A percentile compares a stretch with the other conserved stretches of the same genome.
phyloP scores from a whole-genome alignment of 2,797 vertebrate genomes.

The Halcyon leucocephala region DNA sequence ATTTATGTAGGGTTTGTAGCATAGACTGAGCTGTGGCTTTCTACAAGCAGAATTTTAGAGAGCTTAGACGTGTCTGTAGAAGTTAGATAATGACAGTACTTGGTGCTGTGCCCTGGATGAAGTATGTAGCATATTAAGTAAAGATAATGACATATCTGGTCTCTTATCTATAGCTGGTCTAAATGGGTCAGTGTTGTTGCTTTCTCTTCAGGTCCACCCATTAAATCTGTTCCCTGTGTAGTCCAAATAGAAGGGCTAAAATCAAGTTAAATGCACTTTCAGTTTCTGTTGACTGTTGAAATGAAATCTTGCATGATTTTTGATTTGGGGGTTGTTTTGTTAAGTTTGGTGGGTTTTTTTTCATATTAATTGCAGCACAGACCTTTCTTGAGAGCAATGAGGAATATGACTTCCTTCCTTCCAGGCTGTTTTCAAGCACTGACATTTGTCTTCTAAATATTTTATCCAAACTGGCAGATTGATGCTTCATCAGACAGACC shows the following conservation, averaged over 20 bases:
- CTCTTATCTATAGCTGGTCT: neutral
- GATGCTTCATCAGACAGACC: neutral
- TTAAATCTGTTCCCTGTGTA: neutral
- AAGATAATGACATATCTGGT: neutral
- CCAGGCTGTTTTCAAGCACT: neutral
- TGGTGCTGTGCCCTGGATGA: neutral
- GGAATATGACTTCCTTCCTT: neutral
- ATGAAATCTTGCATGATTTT: neutral
- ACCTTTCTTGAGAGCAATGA: neutral
- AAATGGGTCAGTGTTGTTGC: neutral
- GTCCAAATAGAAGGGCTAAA: neutral
- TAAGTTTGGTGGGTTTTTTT: neutral
- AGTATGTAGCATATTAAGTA: neutral
- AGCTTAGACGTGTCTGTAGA: neutral
- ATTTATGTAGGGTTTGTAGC: neutral
- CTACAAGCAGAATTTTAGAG: neutral
- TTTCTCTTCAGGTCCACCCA: neutral
- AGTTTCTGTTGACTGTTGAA: neutral
- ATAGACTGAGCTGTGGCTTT: neutral
- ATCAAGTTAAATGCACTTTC: neutral
- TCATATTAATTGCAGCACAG: neutral
- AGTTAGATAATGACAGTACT: neutral
- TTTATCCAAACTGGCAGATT: neutral
- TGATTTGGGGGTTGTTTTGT: neutral
- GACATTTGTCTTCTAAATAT: neutral